Conservation (phyloP, 2,113 vertebrate species). For the Megaceryle torquata region DNA sequence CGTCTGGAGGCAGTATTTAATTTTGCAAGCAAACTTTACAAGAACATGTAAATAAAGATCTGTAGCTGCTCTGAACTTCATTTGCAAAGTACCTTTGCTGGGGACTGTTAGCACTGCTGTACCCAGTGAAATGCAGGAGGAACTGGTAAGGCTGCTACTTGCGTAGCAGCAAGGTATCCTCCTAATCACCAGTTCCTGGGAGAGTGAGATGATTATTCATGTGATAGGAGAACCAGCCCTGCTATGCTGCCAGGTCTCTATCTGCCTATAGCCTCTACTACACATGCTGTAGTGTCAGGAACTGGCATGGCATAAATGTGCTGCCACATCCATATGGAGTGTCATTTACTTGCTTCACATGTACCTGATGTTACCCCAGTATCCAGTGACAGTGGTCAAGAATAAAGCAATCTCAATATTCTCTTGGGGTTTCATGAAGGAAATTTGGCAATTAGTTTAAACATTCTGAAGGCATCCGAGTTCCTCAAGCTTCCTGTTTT, state of each 20-base stretch:
- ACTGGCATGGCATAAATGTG: fast-evolving
- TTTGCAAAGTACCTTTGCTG: background rate
- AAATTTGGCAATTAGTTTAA: background rate
- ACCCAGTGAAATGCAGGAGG: background rate
- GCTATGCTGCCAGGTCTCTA: background rate
- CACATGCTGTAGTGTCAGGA: background rate
- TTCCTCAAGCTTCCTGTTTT: background rate
- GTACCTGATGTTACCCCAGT: background rate
- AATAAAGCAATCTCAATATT: background rate
- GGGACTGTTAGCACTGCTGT: background rate
- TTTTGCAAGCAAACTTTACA: background rate
- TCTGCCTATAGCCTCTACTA: background rate
- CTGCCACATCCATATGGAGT: background rate
- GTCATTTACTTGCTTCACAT: background rate
- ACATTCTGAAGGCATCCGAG: background rate
- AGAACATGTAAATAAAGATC: background rate
- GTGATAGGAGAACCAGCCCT: background rate
- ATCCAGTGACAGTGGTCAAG: background rate
- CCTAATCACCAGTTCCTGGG: background rate
- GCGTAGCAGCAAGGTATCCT: background rate
- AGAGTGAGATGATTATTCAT: background rate
- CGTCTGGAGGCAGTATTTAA: background rate
- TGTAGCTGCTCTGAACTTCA: background rate
- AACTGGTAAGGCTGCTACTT: background rate
- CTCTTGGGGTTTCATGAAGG: background rate